Conservation (phyloP, 2,113 vertebrate genomes). For the Phasianus colchicus region DNA sequence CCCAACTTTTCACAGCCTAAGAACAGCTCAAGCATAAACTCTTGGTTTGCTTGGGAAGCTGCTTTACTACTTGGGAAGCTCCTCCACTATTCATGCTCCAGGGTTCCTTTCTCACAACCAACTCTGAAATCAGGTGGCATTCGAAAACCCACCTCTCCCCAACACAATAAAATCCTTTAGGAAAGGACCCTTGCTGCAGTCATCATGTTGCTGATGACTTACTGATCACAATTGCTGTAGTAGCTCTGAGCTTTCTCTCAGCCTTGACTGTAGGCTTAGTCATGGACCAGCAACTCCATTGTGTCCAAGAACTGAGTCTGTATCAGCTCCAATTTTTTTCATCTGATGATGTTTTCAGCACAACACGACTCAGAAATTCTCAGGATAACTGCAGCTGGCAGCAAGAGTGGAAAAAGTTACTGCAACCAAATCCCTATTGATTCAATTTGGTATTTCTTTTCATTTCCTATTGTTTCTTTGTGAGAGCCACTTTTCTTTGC, state of each 20-base stretch:
- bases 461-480: background rate
- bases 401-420: background rate
- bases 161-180: background rate
- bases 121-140: background rate
- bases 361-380: background rate
- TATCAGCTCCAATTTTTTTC: background rate
- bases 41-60: background rate
- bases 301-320: background rate
- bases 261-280: background rate
- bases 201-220: background rate
- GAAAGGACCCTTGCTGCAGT: background rate
- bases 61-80: background rate
- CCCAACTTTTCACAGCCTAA: background rate
- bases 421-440: constrained; percentile 1
- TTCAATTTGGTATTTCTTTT: background rate
- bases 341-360: background rate
- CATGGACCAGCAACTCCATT: fast-evolving
- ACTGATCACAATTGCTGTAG: background rate
- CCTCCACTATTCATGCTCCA: background rate
- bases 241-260: background rate
- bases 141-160: background rate
- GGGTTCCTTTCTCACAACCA: background rate
- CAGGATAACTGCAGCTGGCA: background rate
- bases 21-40: background rate
- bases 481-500: background rate